Evolutionary conservation across 2,888 invertebrate genomes (phyloP), one percentile per base, ranked within the genome.

Genomic region (Himalopsyche anomala): DNA sequence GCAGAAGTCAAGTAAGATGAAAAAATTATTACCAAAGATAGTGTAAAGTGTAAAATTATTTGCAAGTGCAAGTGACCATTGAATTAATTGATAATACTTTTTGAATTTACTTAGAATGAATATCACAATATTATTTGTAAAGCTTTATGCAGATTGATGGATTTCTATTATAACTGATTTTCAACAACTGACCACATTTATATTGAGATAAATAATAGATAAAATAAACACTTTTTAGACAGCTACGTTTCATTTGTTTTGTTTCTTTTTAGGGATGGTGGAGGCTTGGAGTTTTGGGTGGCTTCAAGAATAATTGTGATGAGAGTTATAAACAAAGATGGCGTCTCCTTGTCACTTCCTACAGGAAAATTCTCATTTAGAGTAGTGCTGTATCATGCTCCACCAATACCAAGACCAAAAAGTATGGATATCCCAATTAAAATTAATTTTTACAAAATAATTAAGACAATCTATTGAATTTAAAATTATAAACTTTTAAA

Each of bases 221-320:
- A 28, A 28, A 1, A 28, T 28, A 28, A 28, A 28, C 0, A 28
- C 28, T 28, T 28, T 28, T 28, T 11, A 0, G 0, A 11, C 45
- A 45, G 45, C 8, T 45, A 38, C 51, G 55, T 69, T 87, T 83
- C n/a, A 81, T 84, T 87, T 83, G 62, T 56, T 79, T 82, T 80
- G 55, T 11, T 87, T 84, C 86, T 42, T 90, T 90, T 6, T 90
- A 96, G 95, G 90, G 94, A 94, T 89, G 95, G 95, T 0, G 93
- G 93, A n/a, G 95, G 95, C 90, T 91, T 95, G 89, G 95, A 95
- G 90, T 95, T 95, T 91, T 93, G 94, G 89, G 92, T 95, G 84
- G 94, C 95, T 85, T 96, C 96, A 0, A 94, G 94, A 87, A 93
- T 94, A 11, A 91, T 93, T 11, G 91, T 91, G 19, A 91, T 93